These are phyloP conservation scores for Orientallactaga bullata DNA, from an alignment of 2,113 vertebrate genomes.

Conservation along the genomic window DNA sequence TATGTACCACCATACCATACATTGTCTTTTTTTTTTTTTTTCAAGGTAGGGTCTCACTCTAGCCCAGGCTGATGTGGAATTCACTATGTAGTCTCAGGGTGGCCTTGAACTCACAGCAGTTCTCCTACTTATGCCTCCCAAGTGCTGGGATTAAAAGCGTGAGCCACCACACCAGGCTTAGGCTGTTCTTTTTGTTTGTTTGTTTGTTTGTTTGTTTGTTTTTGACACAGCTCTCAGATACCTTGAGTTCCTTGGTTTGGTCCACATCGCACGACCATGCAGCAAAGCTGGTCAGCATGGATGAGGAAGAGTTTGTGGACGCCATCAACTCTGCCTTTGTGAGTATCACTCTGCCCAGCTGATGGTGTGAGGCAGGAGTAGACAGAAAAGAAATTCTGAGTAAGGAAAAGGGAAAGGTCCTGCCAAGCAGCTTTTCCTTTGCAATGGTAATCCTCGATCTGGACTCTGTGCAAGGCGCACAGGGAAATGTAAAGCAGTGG, in stretches of 20 bases:
- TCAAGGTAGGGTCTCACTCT: background rate
- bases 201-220: too few relatives aligned
- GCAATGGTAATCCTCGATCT: background rate
- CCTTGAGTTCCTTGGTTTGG: slow-evolving; percentile 97
- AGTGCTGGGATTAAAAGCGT: background rate
- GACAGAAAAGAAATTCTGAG: background rate
- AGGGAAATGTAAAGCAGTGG: background rate
- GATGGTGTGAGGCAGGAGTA: too few relatives aligned
- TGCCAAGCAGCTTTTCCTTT: background rate
- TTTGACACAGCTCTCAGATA: slow-evolving; percentile 93
- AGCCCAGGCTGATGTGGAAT: background rate
- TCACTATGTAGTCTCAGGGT: background rate
- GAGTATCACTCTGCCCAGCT: slow-evolving; percentile 82
- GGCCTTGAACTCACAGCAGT: background rate
- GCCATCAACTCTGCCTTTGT: slow-evolving; percentile 98
- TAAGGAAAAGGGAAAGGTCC: background rate
- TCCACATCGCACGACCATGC: slow-evolving; percentile 95
- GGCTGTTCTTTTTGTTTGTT: slow-evolving; percentile 70
- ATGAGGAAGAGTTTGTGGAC: slow-evolving; percentile 96
- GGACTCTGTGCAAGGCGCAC: background rate
- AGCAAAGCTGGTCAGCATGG: slow-evolving; percentile 92
- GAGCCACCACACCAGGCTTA: background rate
- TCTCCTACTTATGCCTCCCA: background rate
- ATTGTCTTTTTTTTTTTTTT: background rate
- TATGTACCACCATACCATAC: too few relatives aligned